Conservation (phyloP, 1,140 invertebrate genomes). For the Thalassaphorura encarpata region DNA sequence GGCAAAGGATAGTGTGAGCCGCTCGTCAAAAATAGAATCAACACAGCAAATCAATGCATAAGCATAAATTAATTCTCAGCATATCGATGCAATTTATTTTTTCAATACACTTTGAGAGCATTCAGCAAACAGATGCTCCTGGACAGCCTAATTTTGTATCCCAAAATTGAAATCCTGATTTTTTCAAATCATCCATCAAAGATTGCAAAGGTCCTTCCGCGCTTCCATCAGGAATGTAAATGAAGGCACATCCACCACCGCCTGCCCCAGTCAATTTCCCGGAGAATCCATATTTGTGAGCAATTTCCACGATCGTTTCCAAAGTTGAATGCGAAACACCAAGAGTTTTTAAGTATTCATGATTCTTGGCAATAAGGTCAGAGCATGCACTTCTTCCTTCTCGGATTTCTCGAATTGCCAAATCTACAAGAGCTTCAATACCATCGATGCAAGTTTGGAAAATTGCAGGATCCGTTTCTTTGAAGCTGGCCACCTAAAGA, state of each 20-base stretch:
- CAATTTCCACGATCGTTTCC: conserved; percentile 62
- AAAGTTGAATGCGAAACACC: conserved; percentile 79
- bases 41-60: too few relatives aligned
- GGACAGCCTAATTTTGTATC: conserved; percentile 17
- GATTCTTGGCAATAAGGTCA: conserved; percentile 69
- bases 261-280: conserved; percentile 89
- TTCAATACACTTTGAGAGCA: too few relatives aligned
- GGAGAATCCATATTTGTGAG: conserved; percentile 54
- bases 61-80: too few relatives aligned
- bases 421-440: conserved; percentile 50
- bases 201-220: background rate
- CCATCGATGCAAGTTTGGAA: conserved; percentile 56
- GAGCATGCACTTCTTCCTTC: background rate
- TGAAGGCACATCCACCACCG: conserved; percentile 72
- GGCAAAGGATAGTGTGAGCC: too few relatives aligned
- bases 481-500: conserved; percentile 38
- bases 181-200: background rate
- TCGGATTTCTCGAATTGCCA: conserved; percentile 40
- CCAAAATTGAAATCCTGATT: conserved; percentile 9
- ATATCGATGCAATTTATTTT: too few relatives aligned
- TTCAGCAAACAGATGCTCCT: background rate
- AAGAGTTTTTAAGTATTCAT: conserved; percentile 62
- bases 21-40: too few relatives aligned
- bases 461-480: conserved; percentile 46
- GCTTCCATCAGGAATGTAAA: conserved; percentile 37